Base-by-base conservation (phyloP, 2,797 vertebrate species). In the Perdix hodgsoniae region DNA sequence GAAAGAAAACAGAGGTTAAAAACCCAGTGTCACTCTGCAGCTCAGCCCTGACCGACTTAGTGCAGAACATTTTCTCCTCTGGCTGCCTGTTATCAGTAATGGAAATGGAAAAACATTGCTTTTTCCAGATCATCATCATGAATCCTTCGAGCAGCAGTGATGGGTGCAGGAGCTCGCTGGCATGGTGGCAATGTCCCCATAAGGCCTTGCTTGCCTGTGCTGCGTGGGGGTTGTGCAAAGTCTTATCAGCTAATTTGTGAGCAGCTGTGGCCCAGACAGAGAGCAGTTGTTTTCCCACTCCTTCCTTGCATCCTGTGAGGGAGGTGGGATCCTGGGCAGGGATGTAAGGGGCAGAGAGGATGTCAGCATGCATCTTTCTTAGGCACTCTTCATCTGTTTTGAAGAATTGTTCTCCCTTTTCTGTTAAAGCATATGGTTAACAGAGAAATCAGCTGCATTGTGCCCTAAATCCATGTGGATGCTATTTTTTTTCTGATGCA, bases 171-270 rank as follows among this genome's bases (percentile, higher is more conserved):
- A 14, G 11, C 7, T 5, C 21, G 12, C 4, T 56, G 54, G 29
- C 11, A 56, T 10, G 11, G 19, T 22, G n/a, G 54, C 31, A 22
- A 33, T 57, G 31, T 57, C n/a, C 11, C 19, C 19, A 12, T 22
- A 4, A 50, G 40, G 69, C 24, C 61, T 5, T 1, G 8, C 47
- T 42, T 11, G 74, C 52, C 44, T 1, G 2, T 3, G 3, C 2
- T 3, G 60, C 9, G 3, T 22, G 21, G 39, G 29, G 22, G 44
- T 54, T 33, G 2, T 6, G 45, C 49, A 9, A 11, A 63, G 11
- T 0, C 42, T n/a, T 49, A 0, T 11, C 1, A 3, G 37, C 7
- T 18, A n/a, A 0, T n/a, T 31, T 44, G 52, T 1, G 0, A 2
- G 59, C 60, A 74, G 65, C 52, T 54, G 52, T 18, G 16, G 17